Percentiles rank a stretch among this genome's conserved stretches.
phyloP scores from a whole-genome alignment of 2,888 invertebrate species.

The Athalia cordata region DNA sequence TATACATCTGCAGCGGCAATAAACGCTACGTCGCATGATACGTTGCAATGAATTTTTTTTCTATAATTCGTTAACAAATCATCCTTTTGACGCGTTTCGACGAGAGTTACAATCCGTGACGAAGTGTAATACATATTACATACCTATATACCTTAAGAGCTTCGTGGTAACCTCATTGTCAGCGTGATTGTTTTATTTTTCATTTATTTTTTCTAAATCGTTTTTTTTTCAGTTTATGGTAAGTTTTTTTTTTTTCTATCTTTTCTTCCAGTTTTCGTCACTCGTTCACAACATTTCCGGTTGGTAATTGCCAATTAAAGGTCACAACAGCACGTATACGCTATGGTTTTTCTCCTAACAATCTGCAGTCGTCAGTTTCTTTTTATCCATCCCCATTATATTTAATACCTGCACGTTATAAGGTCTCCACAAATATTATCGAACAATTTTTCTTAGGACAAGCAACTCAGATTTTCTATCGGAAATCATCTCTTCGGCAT shows the following conservation, averaged over 20 bases:
- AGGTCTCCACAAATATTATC: too few species aligned
- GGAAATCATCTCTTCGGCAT: too few species aligned
- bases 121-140: slow-evolving; percentile 12
- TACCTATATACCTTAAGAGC: slow-evolving; percentile 6
- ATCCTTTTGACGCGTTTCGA: slow-evolving; percentile 20
- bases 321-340: neutral
- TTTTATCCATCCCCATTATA: too few species aligned
- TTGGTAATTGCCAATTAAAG: slow-evolving; percentile 24
- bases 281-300: neutral
- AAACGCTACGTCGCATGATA: slow-evolving; percentile 37
- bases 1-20: neutral
- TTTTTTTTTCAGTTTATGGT: slow-evolving; percentile 11
- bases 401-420: too few species aligned
- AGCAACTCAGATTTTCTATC: too few species aligned
- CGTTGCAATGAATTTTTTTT: slow-evolving; percentile 14
- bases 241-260: slow-evolving; percentile 17
- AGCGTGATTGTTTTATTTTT: slow-evolving; percentile 41
- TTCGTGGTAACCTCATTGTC: slow-evolving; percentile 46
- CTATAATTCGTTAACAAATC: slow-evolving; percentile 39
- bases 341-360: neutral
- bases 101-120: slow-evolving; percentile 15
- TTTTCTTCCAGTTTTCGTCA: slow-evolving; percentile 29
- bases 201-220: slow-evolving; percentile 17
- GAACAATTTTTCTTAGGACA: too few species aligned
- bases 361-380: slow-evolving; percentile 23